Base-by-base conservation (phyloP, 1,140 invertebrate species). In the Lucilia sericata region DNA sequence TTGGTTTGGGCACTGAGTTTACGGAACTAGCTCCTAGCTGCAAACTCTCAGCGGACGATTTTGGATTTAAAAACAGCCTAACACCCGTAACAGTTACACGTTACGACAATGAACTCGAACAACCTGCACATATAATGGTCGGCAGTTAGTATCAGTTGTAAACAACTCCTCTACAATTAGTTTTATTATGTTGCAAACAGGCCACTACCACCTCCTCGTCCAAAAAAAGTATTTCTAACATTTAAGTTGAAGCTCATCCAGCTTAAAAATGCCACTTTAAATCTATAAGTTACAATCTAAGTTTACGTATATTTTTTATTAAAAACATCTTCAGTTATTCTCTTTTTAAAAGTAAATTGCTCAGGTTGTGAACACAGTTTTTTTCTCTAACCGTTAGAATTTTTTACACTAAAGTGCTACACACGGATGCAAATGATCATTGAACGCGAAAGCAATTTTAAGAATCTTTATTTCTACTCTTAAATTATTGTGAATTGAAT, bases 41-140 rank as follows among this genome's bases (percentile, higher is more conserved):
- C 82, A 94, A 94, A 88, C 88, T 95, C 49, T 93, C 94, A 19
- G 93, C 94, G n/a, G 95, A 95, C 85, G 95, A 95, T 86, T 93
- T 95, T 30, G 42, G 42, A 17, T 92, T 95, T 55, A 94, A 91
- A 84, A 90, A 86, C 74, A 86, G 90, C n/a, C 82, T 89, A 2
- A 88, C 88, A 13, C 86, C 87, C 12, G 82, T 85, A 5, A 86
- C 86, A 30, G 85, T 85, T 10, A 85, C 88, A 30, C 85, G 88
- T 14, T 85, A 88, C 65, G 89, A 90, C 42, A 91, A 91, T 65
- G 90, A 91, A 85, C 87, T 91, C 76, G 90, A 90, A 85, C 87
- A 90, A 85, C 90, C 89, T 14, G 89, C 90, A 65, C 90, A 91
- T 85, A 91, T 91, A 65, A 91, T 91, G 90, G 89, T 90, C 83